These are phyloP conservation scores for Siderastrea radians DNA, from an alignment of 92 coral and sea anemone genomes.

Conservation along the genomic window DNA sequence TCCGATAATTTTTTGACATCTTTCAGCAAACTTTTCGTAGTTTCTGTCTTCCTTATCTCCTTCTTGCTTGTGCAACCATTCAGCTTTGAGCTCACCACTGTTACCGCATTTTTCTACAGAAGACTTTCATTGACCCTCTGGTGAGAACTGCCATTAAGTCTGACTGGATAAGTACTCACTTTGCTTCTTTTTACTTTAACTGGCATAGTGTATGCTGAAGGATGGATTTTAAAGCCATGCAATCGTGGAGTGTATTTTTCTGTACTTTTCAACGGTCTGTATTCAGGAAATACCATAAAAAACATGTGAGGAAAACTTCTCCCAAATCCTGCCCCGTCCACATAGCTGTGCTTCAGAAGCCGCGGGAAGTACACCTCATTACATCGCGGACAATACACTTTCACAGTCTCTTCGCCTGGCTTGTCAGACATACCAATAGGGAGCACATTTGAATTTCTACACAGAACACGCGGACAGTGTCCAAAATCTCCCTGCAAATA, in stretches of 20 bases:
- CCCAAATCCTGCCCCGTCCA: slow-evolving; percentile 93
- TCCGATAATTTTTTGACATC: no score
- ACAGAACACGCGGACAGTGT: slow-evolving; percentile 86
- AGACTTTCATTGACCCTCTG: slow-evolving; percentile 25
- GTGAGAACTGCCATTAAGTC: slow-evolving; percentile 59
- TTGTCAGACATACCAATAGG: slow-evolving; percentile 90
- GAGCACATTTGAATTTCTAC: slow-evolving; percentile 80
- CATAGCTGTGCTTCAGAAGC: slow-evolving; percentile 70
- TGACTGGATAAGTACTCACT: slow-evolving; percentile 31
- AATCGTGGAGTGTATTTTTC: slow-evolving; percentile 81
- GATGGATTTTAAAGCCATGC: slow-evolving; percentile 88
- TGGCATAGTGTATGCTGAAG: slow-evolving; percentile 64
- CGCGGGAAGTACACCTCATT: slow-evolving; percentile 84
- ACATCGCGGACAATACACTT: slow-evolving; percentile 89
- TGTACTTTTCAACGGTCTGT: slow-evolving; percentile 72
- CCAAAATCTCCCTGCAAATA: slow-evolving; percentile 91
- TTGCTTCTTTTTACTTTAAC: slow-evolving; percentile 19
- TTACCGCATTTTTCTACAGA: neutral
- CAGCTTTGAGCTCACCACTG: no score
- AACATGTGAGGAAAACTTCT: slow-evolving; percentile 90
- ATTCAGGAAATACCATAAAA: slow-evolving; percentile 89
- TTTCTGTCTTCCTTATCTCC: no score
- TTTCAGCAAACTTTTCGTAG: no score
- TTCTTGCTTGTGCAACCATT: no score
- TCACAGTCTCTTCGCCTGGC: slow-evolving; percentile 87